Percentiles rank a stretch among this genome's conserved stretches.
These are phyloP conservation scores for Automeris io DNA, from an alignment of 2,888 invertebrate species.

Conservation along the genomic window DNA sequence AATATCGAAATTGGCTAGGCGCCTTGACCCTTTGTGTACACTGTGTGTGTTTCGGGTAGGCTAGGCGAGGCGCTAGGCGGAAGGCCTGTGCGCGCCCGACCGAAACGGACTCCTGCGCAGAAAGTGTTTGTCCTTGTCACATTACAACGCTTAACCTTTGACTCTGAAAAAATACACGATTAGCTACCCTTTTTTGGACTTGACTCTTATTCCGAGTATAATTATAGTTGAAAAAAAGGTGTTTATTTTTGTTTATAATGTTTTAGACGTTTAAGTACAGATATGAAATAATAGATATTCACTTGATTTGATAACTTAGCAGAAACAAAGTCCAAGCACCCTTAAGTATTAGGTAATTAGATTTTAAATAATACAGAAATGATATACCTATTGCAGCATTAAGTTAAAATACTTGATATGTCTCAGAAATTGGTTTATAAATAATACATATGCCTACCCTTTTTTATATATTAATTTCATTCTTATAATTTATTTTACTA, in stretches of 20 bases:
- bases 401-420: too few species aligned
- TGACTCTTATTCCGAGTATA: slow-evolving; percentile 1
- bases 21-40: slow-evolving; percentile 53
- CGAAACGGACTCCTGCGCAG: slow-evolving; percentile 66
- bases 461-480: too few species aligned
- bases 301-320: too few species aligned
- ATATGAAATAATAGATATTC: background rate
- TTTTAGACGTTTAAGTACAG: background rate
- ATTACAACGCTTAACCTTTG: slow-evolving; percentile 45
- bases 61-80: slow-evolving; percentile 49
- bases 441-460: too few species aligned
- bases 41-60: slow-evolving; percentile 17
- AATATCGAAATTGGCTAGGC: slow-evolving; percentile 34
- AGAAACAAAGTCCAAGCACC: too few species aligned
- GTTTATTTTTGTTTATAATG: background rate
- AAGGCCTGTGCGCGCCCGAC: slow-evolving; percentile 57
- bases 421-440: too few species aligned
- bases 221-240: background rate
- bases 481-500: too few species aligned
- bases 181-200: slow-evolving; percentile 2
- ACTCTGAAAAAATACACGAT: slow-evolving; percentile 35
- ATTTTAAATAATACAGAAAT: too few species aligned
- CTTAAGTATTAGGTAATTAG: too few species aligned
- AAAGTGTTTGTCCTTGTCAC: slow-evolving; percentile 69
- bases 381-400: too few species aligned